These are phyloP conservation scores for Diprion similis DNA, from an alignment of 1,140 invertebrate genomes.

Conservation along the genomic window DNA sequence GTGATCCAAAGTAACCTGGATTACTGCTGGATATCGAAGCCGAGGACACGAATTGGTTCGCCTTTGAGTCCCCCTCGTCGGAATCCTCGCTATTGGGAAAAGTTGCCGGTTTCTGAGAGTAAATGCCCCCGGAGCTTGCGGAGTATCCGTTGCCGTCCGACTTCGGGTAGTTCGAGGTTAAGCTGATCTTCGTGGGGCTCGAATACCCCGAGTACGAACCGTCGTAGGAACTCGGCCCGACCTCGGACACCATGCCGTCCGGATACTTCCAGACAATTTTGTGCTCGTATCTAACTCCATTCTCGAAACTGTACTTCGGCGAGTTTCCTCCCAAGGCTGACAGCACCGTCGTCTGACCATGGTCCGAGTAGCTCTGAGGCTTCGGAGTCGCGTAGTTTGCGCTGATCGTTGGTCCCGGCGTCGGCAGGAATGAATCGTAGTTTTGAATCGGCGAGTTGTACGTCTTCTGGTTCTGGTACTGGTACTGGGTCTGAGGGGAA, in stretches of 20 bases:
- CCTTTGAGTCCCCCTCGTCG: conserved; percentile 22
- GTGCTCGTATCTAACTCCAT: conserved; percentile 55
- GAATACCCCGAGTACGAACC: conserved; percentile 44
- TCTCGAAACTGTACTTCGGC: conserved; percentile 51
- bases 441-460: not conserved
- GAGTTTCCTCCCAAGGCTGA: conserved; percentile 19
- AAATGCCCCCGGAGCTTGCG: conserved; percentile 26
- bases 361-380: not conserved
- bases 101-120: conserved; percentile 52
- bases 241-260: conserved; percentile 51
- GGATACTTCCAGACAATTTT: conserved; percentile 60
- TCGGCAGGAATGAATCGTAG: not conserved
- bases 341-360: not conserved
- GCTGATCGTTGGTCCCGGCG: not conserved
- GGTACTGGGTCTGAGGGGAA: not conserved
- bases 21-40: not conserved
- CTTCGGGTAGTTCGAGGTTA: not conserved
- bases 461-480: not conserved
- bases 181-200: conserved; percentile 11
- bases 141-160: conserved; percentile 7
- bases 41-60: conserved; percentile 35
- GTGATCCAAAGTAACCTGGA: not conserved
- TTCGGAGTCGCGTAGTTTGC: not conserved
- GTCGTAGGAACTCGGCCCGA: conserved; percentile 46
- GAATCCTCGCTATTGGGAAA: conserved; percentile 42